A percentile compares a stretch with the other conserved stretches of the same genome.
phyloP scores from a whole-genome alignment of 2,797 vertebrate species.

The Sebastes nivosus region DNA sequence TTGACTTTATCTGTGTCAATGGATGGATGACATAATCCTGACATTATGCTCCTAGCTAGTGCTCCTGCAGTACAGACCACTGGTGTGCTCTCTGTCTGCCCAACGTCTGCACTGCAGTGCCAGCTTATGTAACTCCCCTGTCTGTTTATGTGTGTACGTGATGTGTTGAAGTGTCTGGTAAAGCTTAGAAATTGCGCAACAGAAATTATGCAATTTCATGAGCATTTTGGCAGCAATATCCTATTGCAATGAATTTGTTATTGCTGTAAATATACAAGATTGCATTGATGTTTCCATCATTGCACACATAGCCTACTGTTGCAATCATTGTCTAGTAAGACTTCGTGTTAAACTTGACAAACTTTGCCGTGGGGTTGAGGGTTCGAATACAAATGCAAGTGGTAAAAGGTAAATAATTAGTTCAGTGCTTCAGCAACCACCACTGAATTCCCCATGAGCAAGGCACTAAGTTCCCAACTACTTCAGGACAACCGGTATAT shows the following conservation, averaged over 20 bases:
- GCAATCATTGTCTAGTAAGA: neutral
- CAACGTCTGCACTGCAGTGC: slow-evolving; percentile 45
- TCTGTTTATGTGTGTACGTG: neutral
- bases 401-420: neutral
- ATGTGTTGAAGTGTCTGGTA: neutral
- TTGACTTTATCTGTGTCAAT: neutral
- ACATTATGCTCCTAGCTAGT: neutral
- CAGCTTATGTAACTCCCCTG: slow-evolving; percentile 39
- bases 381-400: neutral
- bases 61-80: neutral
- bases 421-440: neutral
- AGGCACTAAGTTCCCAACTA: neutral
- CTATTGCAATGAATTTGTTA: neutral
- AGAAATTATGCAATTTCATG: neutral
- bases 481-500: neutral
- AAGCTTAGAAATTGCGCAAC: slow-evolving; percentile 21
- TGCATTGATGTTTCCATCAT: neutral
- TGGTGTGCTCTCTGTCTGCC: slow-evolving; percentile 3
- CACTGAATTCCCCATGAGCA: neutral
- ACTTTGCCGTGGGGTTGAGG: neutral
- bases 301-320: neutral
- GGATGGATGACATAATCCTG: neutral
- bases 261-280: neutral
- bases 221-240: neutral
- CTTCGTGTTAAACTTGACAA: neutral